phyloP scores from a whole-genome alignment of 2,888 invertebrate genomes.

The Thecophora atra region DNA sequence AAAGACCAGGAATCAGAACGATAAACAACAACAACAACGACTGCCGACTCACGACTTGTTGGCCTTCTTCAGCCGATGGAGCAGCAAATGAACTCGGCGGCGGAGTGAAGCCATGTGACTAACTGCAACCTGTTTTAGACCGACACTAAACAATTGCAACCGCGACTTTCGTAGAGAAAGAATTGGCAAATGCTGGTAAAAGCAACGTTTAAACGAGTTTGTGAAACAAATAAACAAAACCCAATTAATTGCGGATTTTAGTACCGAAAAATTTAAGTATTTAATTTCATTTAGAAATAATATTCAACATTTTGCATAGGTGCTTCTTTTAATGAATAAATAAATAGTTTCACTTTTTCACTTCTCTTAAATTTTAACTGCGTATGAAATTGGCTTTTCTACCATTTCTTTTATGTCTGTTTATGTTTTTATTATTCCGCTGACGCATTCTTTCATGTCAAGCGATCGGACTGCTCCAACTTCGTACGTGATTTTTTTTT shows the following conservation, averaged over 20 bases:
- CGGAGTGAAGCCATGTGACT: slow-evolving; percentile 22
- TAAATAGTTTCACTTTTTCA: neutral
- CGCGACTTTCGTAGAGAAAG: too few species aligned
- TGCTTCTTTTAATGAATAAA: too few species aligned
- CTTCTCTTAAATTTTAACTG: neutral
- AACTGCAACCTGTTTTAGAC: slow-evolving; percentile 28
- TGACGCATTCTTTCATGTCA: neutral
- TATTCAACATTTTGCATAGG: too few species aligned
- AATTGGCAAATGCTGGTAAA: too few species aligned
- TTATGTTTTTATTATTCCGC: neutral
- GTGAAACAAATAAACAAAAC: too few species aligned
- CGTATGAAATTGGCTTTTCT: neutral
- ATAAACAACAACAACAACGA: neutral
- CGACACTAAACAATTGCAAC: too few species aligned
- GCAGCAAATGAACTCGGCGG: slow-evolving; percentile 8
- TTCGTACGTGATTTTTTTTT: neutral
- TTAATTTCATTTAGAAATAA: neutral
- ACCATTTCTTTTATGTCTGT: neutral
- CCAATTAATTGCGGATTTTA: too few species aligned
- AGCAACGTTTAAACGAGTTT: too few species aligned
- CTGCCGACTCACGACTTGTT: slow-evolving; percentile 6
- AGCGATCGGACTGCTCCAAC: neutral
- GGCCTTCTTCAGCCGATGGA: slow-evolving; percentile 28
- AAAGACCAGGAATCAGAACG: slow-evolving; percentile 19
- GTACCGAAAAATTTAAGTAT: too few species aligned